phyloP scores from a whole-genome alignment of 2,888 invertebrate species.

The Lycophotia porphyrea region DNA sequence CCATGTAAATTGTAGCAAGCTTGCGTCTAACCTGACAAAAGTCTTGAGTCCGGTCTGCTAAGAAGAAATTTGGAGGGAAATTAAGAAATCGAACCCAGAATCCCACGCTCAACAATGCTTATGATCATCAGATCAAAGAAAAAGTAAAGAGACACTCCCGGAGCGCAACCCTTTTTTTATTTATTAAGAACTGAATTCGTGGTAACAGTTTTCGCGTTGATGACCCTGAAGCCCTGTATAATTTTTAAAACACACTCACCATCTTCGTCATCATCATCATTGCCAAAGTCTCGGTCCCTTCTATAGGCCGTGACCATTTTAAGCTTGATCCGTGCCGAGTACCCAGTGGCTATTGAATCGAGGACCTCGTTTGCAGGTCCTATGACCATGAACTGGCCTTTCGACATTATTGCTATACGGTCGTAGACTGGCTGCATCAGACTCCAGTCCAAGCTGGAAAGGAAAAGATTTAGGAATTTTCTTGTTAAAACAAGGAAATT shows the following conservation, averaged over 20 bases:
- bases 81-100: not conserved
- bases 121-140: not conserved
- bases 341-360: slow-evolving; percentile 34
- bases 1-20: no score
- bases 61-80: no score
- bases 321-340: slow-evolving; percentile 51
- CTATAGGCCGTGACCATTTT: slow-evolving; percentile 45
- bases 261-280: not conserved
- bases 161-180: no score
- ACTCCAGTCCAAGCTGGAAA: slow-evolving; percentile 45
- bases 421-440: slow-evolving; percentile 41
- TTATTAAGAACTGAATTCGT: not conserved
- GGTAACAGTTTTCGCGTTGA: not conserved
- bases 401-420: slow-evolving; percentile 50
- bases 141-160: no score
- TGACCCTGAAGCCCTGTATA: not conserved
- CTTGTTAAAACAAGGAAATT: no score
- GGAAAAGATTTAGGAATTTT: not conserved
- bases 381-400: slow-evolving; percentile 49
- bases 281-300: not conserved
- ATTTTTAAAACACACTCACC: slow-evolving; percentile 13
- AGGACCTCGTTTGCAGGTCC: slow-evolving; percentile 44
- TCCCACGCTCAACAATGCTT: not conserved
- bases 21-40: no score
- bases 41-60: no score